Evolutionary conservation across 1,140 invertebrate species (phyloP), one percentile per base, ranked within the genome.

Genomic region (Acromyrmex heyeri): DNA sequence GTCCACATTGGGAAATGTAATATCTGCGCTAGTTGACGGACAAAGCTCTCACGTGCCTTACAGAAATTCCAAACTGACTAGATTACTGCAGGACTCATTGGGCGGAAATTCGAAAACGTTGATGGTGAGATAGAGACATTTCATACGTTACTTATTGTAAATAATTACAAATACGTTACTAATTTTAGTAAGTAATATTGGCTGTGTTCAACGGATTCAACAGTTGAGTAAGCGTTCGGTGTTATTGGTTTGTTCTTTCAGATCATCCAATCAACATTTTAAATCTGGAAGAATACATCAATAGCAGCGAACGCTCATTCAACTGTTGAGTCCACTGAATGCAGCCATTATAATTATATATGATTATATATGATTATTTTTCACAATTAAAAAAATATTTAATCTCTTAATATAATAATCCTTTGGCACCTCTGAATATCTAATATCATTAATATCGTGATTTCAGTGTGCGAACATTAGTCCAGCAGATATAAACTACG

Each of bases 41-140:
- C 99, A 99, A 95, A 98, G 97, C 91, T 98, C 97, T 0, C 99
- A 99, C 94, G 98, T 99, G 90, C 99, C 99, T 2, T 99, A 99
- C 94, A 96, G 98, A 91, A 99, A 99, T 95, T 99, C 98, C 0
- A 99, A 99, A 95, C 95, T 99, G 10, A 99, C 99, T 0, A 95
- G 99, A 44, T 95, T 99, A 18, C 95, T 99, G 48, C 99, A 99
- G 96, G 99, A 99, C 94, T 99, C 99, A 0, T 95, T 99, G 14
- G 99, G 99, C 16, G 99, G 99, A 18, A 99, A 99, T 95, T 98
- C 99, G 2, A 99, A 99, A 96, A 99, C 99, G 61, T 97, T 99
- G 34, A 99, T 99, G 98, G 97, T 98, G 92, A 82, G 38, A 48
- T 64, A 24, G 10, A 21, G 5, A 34, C 27, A 62, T 34, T 81